Base-by-base conservation (phyloP, 2,888 invertebrate species). In the Lasioglossum lativentre region DNA sequence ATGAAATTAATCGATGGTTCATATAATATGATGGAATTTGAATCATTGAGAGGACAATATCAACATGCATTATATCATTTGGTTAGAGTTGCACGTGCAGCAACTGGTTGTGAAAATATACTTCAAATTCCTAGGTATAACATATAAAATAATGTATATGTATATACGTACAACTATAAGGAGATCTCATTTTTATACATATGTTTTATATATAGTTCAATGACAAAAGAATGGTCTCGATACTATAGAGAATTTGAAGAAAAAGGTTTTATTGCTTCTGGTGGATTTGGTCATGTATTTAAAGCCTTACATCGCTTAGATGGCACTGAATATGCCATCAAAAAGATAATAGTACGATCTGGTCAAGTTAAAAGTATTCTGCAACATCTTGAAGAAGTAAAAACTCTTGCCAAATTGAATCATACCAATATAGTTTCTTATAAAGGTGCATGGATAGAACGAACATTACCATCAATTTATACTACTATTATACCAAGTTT, bases 391-490 rank as follows among this genome's bases (percentile, higher is more conserved):
- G 96, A 97, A 4, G 98, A 98, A 96, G 98, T 98, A 0, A 97
- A 97, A 95, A 97, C 97, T 3, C 96, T 98, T 89, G 98, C 98
- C 0, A 97, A 96, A 92, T 95, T 98, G 42, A 97, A 97, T 92
- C 98, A 98, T 95, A 96, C 97, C 0, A 98, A 98, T 93, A 97
- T 98, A 87, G 97, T 98, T 8, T 97, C 97, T 38, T 98, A 98
- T 92, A 98, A 98, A 95, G 97, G 97, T 0, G 98, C 98, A 0
- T 98, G 98, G 98, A 95, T 98, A 47, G 98, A 98, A 94, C 96
- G 96, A 38, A 88, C 83, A 12, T 87, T 91, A 23, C 74, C 88
- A 72, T 30, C 80, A 30, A 82, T 66, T 66, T 66, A 30, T 66
- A 66, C 66, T 66, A 66, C 40, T 10, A 47, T 82, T 42, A 10